A percentile compares a stretch with the other conserved stretches of the same genome.
phyloP scores from a whole-genome alignment of 2,888 invertebrate genomes.

The Epistrophella euchroma region DNA sequence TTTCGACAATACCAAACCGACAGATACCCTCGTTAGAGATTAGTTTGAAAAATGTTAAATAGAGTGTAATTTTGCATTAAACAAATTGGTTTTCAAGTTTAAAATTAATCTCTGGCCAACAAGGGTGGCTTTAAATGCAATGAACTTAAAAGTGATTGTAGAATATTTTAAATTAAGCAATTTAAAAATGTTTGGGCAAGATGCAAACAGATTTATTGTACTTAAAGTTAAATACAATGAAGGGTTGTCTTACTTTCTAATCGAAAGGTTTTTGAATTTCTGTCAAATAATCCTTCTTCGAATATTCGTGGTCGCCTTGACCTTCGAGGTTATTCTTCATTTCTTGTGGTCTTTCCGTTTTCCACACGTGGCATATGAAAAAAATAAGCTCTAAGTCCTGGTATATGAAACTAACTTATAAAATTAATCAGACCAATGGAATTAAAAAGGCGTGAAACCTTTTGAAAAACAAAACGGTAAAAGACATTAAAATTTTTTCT shows the following conservation, averaged over 20 bases:
- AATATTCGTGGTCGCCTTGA: too few species aligned
- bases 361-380: too few species aligned
- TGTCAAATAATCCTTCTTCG: too few species aligned
- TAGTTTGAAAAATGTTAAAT: constrained; percentile 60
- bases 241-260: neutral
- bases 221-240: neutral
- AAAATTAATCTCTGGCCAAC: constrained; percentile 62
- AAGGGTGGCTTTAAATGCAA: constrained; percentile 6
- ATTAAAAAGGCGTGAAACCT: too few species aligned
- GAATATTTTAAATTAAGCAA: constrained; percentile 13
- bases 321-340: too few species aligned
- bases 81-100: constrained; percentile 70
- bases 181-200: neutral
- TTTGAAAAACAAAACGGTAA: too few species aligned
- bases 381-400: too few species aligned
- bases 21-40: constrained; percentile 50
- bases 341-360: too few species aligned
- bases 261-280: too few species aligned
- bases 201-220: neutral
- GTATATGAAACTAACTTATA: too few species aligned
- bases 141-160: constrained; percentile 31
- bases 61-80: constrained; percentile 72
- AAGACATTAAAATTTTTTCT: too few species aligned
- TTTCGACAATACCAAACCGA: constrained; percentile 51
- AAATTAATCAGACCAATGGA: too few species aligned